These are phyloP conservation scores for Syngnathus acus DNA, from an alignment of 2,797 vertebrate genomes.

Conservation along the genomic window DNA sequence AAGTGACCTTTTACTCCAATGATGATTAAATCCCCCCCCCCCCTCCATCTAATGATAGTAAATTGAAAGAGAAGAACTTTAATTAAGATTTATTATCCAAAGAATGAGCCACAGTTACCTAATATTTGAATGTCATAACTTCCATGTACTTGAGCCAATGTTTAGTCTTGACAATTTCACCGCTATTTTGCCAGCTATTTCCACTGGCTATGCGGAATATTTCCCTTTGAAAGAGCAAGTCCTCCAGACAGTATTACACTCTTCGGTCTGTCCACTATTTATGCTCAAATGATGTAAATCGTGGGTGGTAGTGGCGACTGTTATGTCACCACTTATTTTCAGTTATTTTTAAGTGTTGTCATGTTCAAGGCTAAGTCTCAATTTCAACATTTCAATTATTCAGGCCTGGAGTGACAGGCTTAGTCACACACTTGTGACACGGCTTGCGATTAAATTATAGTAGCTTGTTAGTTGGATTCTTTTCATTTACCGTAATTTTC, in stretches of 20 bases:
- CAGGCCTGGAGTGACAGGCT: not conserved
- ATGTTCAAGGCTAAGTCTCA: not conserved
- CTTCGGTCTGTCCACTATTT: conserved; percentile 30
- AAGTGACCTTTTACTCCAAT: conserved; percentile 14
- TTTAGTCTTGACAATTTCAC: conserved; percentile 41
- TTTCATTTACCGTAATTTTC: too few relatives aligned
- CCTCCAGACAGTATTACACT: conserved; percentile 42
- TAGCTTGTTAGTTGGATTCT: not conserved
- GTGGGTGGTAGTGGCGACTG: conserved; percentile 11
- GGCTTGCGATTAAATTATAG: not conserved
- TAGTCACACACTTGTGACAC: not conserved
- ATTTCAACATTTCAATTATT: not conserved
- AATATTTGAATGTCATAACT: conserved; percentile 53
- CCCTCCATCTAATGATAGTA: not conserved
- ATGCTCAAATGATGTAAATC: conserved; percentile 36
- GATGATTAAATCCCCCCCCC: not conserved
- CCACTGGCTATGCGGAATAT: conserved; percentile 41
- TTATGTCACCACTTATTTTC: conserved; percentile 18
- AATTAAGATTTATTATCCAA: conserved; percentile 21
- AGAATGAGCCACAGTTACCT: conserved; percentile 44
- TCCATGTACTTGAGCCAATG: conserved; percentile 42
- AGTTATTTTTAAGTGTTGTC: conserved; percentile 1
- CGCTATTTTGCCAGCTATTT: conserved; percentile 53
- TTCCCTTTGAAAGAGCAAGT: conserved; percentile 30
- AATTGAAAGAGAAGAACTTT: conserved; percentile 10